Percentiles rank a stretch among this genome's conserved stretches.
These are phyloP conservation scores for Diadumene lineata DNA, from an alignment of 92 coral and sea anemone genomes.

Conservation along the genomic window DNA sequence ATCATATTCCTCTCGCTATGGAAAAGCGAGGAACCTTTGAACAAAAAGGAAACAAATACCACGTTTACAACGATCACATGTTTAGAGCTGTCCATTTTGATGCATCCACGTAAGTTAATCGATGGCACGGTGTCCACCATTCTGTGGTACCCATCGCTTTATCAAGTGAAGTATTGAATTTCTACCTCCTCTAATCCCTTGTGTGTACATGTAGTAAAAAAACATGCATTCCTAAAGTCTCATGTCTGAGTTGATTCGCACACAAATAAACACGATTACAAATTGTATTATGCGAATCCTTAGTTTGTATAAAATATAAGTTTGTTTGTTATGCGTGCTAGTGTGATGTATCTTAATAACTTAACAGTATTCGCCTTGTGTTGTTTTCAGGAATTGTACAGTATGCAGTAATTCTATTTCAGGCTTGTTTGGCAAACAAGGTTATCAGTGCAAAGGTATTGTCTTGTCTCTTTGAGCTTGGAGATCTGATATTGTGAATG, in stretches of 20 bases:
- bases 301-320: too few species aligned
- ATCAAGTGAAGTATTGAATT: too few species aligned
- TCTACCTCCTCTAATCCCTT: too few species aligned
- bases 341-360: too few species aligned
- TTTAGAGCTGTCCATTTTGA: conserved; percentile 80
- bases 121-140: not conserved
- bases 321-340: too few species aligned
- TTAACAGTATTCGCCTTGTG: not conserved
- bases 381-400: conserved; percentile 55
- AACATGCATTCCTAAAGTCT: too few species aligned
- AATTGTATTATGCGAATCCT: too few species aligned
- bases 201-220: too few species aligned
- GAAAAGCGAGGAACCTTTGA: conserved; percentile 79
- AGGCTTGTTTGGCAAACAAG: conserved; percentile 85
- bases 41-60: conserved; percentile 79
- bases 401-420: conserved; percentile 67
- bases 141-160: too few species aligned
- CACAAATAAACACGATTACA: too few species aligned
- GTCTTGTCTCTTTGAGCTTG: not conserved
- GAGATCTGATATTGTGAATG: not conserved
- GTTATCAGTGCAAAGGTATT: conserved; percentile 90
- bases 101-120: conserved; percentile 18
- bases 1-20: conserved; percentile 71
- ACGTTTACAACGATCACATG: conserved; percentile 89
- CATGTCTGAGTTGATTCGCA: too few species aligned